Percentiles rank a stretch among this genome's conserved stretches.
Evolutionary conservation across 2,113 vertebrate species (phyloP).

Genomic region (Glaucidium brasilianum): DNA sequence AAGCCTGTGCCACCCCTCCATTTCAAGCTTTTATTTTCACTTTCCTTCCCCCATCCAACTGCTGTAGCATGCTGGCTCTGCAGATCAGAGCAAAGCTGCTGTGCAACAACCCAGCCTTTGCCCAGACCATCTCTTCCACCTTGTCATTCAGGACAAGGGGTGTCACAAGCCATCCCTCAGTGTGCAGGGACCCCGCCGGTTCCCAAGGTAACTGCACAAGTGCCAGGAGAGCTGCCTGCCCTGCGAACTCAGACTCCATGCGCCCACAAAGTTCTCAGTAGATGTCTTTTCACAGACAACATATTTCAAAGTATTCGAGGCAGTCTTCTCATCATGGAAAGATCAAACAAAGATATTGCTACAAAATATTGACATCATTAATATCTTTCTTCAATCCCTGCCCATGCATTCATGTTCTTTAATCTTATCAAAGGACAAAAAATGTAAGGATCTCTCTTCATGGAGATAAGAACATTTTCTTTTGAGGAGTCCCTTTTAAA

Average conservation of each 20-base stretch:
- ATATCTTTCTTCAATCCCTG: not conserved
- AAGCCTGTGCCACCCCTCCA: not conserved
- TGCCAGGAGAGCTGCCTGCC: not conserved
- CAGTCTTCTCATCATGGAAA: not conserved
- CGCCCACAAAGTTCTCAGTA: not conserved
- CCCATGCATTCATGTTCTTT: not conserved
- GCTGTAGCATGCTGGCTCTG: not conserved
- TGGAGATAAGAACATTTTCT: not conserved
- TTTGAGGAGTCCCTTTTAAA: not conserved
- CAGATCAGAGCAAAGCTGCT: fast-evolving
- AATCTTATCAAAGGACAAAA: not conserved
- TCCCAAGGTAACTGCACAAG: not conserved
- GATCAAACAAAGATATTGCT: not conserved
- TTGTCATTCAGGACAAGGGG: not conserved
- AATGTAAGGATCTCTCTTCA: not conserved
- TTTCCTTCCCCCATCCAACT: not conserved
- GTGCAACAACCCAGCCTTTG: not conserved
- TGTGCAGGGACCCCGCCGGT: fast-evolving
- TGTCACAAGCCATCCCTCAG: not conserved
- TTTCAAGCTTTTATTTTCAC: not conserved
- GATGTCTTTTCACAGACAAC: not conserved
- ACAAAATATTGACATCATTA: not conserved
- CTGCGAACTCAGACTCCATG: fast-evolving
- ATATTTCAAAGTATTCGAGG: not conserved
- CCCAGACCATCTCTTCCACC: not conserved